Conservation (phyloP, 2,113 vertebrate genomes). For the Ptychochromis oligacanthus region DNA sequence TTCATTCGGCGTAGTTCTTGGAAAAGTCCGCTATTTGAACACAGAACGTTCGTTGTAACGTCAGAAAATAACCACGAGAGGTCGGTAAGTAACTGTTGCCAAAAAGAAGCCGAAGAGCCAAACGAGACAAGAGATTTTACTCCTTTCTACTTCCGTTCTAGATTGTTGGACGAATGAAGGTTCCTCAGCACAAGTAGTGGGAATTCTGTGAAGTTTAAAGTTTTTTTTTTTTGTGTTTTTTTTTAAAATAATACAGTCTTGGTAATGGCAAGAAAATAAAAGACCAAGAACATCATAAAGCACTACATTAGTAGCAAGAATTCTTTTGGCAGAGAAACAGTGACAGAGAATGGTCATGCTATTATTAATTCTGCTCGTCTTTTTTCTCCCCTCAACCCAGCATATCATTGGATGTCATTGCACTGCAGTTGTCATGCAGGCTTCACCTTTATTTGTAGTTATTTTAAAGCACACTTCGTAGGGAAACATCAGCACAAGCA, state of each 20-base stretch:
- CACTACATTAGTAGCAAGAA: too few relatives aligned
- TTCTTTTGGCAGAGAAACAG: too few relatives aligned
- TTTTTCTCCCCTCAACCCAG: too few relatives aligned
- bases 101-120: background rate
- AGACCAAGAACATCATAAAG: too few relatives aligned
- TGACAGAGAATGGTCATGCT: too few relatives aligned
- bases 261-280: too few relatives aligned
- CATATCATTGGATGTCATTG: too few relatives aligned
- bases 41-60: background rate
- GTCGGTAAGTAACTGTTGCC: background rate
- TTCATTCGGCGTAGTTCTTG: too few relatives aligned
- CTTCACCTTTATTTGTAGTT: background rate
- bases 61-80: slow-evolving; percentile 12
- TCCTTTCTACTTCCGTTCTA: background rate
- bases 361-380: too few relatives aligned
- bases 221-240: too few relatives aligned
- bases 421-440: background rate
- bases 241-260: too few relatives aligned
- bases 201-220: too few relatives aligned
- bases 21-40: background rate
- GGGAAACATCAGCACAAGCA: background rate
- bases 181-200: background rate
- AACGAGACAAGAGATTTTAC: background rate
- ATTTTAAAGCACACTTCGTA: background rate
- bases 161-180: background rate